Evolutionary conservation across 2,888 invertebrate species (phyloP), one percentile per base, ranked within the genome.

Genomic region (Orchesellides sinensis): DNA sequence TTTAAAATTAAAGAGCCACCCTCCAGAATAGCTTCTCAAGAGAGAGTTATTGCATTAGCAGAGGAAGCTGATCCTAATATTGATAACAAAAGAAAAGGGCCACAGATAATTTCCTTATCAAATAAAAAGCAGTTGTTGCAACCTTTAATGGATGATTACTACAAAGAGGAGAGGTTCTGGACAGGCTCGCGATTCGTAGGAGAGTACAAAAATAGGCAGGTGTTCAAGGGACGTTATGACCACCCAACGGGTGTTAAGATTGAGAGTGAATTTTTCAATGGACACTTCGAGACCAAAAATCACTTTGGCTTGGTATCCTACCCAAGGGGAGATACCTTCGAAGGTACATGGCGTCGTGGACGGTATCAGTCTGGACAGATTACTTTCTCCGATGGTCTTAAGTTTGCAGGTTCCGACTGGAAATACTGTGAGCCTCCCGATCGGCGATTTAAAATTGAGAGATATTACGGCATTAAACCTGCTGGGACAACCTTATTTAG

Each of bases 261-360:
- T 32, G 79, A 85, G 27, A 85, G 85, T 52, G 88, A 88, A 56
- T 87, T 87, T 63, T 72, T 77, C n/a, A 81, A 86, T 52, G 87
- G 88, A 21, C 83, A 87, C 14, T 69, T 84, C 40, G 81, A 88
- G 21, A 68, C 84, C 0, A 75, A 47, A 29, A 85, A 86, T 14
- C 85, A 86, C 47, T 78, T 70, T 8, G 88, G 86, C 2, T 6
- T 79, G 0, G 32, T 87, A 1, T 47, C 54, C 5, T 87, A 87
- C 47, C 87, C 88, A 0, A 65, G 88, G 17, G 87, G 88, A 3
- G 88, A 88, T 29, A 83, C 49, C 4, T 87, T 85, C 59, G 86
- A 86, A 78, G 87, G 87, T 10, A 56, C 72, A 21, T 87, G 87
- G 87, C 2, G 52, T 21, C 72, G 84, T 14, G 88, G 88, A 19